A percentile compares a stretch with the other conserved stretches of the same genome.
Conservation (phyloP, 2,888 invertebrate genomes). For the Lapara coniferarum region DNA sequence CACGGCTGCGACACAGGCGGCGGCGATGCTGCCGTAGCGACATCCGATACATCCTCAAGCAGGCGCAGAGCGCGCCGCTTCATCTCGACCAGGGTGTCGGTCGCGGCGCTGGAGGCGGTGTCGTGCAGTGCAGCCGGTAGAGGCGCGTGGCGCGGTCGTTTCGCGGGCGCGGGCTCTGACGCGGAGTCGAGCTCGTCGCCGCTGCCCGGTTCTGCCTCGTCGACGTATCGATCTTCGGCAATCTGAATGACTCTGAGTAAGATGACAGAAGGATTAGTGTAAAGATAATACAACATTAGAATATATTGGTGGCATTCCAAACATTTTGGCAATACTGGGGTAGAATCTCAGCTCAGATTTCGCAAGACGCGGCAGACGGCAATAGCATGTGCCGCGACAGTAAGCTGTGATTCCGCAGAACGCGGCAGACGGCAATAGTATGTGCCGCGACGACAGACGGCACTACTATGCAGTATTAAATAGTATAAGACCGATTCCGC, state of each 20-base stretch:
- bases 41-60: conserved; percentile 35
- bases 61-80: conserved; percentile 43
- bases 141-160: conserved; percentile 18
- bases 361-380: too few species aligned
- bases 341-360: too few species aligned
- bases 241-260: not conserved
- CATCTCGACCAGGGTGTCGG: conserved; percentile 35
- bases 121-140: not conserved
- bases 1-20: conserved; percentile 28
- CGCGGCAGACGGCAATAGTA: too few species aligned
- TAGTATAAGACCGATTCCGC: too few species aligned
- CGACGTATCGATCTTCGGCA: not conserved
- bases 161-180: conserved; percentile 15
- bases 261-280: not conserved
- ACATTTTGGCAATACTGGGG: too few species aligned
- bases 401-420: too few species aligned
- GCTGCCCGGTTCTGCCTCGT: not conserved
- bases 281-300: not conserved
- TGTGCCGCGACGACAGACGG: too few species aligned
- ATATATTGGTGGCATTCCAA: too few species aligned
- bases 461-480: too few species aligned
- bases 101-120: conserved; percentile 14
- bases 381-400: too few species aligned
- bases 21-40: conserved; percentile 2
- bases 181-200: conserved; percentile 11